phyloP scores from a whole-genome alignment of 2,888 invertebrate genomes.

The Galeruca laticollis region DNA sequence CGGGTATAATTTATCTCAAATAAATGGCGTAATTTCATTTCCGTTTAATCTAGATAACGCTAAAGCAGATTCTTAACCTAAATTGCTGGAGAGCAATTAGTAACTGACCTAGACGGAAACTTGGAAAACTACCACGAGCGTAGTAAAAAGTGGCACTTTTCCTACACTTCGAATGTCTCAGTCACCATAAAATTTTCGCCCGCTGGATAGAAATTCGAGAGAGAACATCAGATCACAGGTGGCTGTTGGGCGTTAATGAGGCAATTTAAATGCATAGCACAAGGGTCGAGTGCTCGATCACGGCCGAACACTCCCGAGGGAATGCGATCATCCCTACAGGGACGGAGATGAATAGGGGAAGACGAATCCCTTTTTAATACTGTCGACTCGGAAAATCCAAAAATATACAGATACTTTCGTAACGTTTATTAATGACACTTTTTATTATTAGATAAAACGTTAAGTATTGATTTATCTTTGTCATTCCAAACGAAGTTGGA shows the following conservation, averaged over 20 bases:
- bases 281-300: constrained; percentile 61
- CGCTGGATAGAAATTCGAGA: constrained; percentile 27
- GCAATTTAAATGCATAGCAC: constrained; percentile 70
- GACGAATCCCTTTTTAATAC: constrained; percentile 11
- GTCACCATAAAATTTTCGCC: constrained; percentile 32
- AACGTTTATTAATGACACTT: constrained; percentile 5
- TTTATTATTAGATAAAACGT: background rate
- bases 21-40: background rate
- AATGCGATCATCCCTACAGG: constrained; percentile 37
- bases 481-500: too few relatives aligned
- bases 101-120: constrained; percentile 35
- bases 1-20: background rate
- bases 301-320: constrained; percentile 59
- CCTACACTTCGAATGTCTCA: constrained; percentile 20
- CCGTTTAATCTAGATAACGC: background rate
- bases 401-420: background rate
- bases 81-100: constrained; percentile 29
- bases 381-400: background rate
- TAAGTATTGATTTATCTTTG: too few relatives aligned
- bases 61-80: constrained; percentile 15
- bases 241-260: constrained; percentile 66
- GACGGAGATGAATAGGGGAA: constrained; percentile 22
- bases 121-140: constrained; percentile 25
- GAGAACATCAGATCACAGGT: constrained; percentile 62
- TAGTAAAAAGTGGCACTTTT: constrained; percentile 32